Evolutionary conservation across 2,888 invertebrate species (phyloP).

Genomic region (Halictus quadricinctus): DNA sequence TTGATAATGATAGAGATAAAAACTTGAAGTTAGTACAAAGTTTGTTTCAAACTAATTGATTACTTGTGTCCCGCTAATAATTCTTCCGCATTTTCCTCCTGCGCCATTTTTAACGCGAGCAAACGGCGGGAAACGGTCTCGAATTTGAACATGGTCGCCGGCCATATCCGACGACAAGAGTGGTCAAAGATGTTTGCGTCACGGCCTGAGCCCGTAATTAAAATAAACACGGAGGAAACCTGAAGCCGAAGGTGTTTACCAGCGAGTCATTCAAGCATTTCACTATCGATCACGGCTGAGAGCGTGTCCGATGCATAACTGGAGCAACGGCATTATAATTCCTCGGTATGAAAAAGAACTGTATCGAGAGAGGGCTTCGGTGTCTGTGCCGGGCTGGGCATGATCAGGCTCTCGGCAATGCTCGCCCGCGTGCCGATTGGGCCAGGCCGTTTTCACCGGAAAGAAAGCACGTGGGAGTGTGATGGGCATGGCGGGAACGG

Average conservation of each 20-base stretch:
- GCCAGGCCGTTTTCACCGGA: conserved; percentile 40
- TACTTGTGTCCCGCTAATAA: too few relatives aligned
- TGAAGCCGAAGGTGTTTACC: conserved; percentile 64
- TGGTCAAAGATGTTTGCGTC: conserved; percentile 30
- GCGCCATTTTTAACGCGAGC: background rate
- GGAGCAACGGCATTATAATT: conserved; percentile 62
- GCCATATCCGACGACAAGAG: conserved; percentile 8
- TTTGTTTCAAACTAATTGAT: too few relatives aligned
- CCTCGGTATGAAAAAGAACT: conserved; percentile 49
- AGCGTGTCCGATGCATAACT: conserved; percentile 59
- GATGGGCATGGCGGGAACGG: conserved; percentile 42
- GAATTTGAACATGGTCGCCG: background rate
- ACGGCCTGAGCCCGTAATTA: conserved; percentile 46
- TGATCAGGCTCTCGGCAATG: background rate
- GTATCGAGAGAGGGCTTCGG: conserved; percentile 11
- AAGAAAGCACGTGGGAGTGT: conserved; percentile 44
- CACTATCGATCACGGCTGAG: conserved; percentile 65
- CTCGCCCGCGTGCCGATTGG: conserved; percentile 6
- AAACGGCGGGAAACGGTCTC: background rate
- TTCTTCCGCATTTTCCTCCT: background rate
- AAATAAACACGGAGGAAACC: conserved; percentile 48
- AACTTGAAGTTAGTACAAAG: too few relatives aligned
- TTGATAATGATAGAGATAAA: too few relatives aligned
- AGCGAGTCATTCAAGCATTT: conserved; percentile 65
- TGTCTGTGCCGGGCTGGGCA: background rate